These are phyloP conservation scores for Aphaenogaster floridana DNA, from an alignment of 1,140 invertebrate genomes.

Conservation along the genomic window DNA sequence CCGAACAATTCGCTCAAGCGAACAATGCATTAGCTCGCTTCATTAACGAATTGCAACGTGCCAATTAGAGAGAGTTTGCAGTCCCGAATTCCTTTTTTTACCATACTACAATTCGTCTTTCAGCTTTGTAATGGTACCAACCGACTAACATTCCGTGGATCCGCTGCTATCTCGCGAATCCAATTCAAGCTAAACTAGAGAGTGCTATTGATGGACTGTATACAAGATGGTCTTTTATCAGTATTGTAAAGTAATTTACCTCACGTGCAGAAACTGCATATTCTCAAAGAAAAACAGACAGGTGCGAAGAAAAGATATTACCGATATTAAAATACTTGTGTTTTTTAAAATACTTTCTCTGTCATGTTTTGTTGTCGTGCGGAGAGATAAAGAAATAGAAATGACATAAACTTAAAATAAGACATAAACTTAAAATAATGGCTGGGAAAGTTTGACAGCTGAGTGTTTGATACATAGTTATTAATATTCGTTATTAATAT, in stretches of 20 bases:
- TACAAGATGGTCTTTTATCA: slow-evolving; percentile 22
- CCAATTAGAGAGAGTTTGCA: slow-evolving; percentile 69
- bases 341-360: not conserved
- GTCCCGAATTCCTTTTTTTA: slow-evolving; percentile 23
- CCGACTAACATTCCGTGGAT: not conserved
- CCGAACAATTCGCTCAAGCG: slow-evolving; percentile 22
- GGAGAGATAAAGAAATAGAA: not conserved
- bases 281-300: not conserved
- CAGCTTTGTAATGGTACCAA: slow-evolving; percentile 3
- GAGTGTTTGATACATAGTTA: not conserved
- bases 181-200: slow-evolving; percentile 4
- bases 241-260: not conserved
- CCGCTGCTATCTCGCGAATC: not conserved
- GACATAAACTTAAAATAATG: not conserved
- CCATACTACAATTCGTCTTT: slow-evolving; percentile 21
- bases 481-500: not conserved
- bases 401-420: not conserved
- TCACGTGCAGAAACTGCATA: not conserved
- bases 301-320: not conserved
- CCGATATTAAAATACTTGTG: slow-evolving; percentile 1
- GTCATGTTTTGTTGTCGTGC: not conserved
- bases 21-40: slow-evolving; percentile 75
- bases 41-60: slow-evolving; percentile 74
- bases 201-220: slow-evolving; percentile 28
- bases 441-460: not conserved